A percentile compares a stretch with the other conserved stretches of the same genome.
phyloP scores from a whole-genome alignment of 2,888 invertebrate species.

The Trissoscelio sp. region DNA sequence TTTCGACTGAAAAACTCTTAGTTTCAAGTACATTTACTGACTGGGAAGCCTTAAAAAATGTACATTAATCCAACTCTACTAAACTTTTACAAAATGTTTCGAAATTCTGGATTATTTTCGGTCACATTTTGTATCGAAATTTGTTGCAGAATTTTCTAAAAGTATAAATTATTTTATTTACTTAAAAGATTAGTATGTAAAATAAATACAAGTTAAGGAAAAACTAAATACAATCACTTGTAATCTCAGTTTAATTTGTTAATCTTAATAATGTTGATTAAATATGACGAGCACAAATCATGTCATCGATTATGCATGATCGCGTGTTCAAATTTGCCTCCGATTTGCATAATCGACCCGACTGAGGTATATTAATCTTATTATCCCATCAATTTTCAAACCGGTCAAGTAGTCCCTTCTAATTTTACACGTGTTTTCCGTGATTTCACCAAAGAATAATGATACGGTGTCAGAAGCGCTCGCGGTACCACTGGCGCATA shows the following conservation, averaged over 20 bases:
- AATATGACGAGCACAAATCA: conserved; percentile 48
- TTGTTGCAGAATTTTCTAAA: too few relatives aligned
- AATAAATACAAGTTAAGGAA: too few relatives aligned
- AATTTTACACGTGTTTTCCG: conserved; percentile 49
- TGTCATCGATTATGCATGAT: conserved; percentile 50
- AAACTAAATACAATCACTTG: too few relatives aligned
- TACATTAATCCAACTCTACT: too few relatives aligned
- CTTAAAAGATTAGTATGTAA: too few relatives aligned
- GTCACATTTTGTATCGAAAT: too few relatives aligned
- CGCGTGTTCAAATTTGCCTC: conserved; percentile 48
- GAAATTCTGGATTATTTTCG: too few relatives aligned
- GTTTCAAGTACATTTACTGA: too few relatives aligned
- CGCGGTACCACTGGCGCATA: neutral
- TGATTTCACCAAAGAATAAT: conserved; percentile 32
- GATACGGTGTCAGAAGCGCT: conserved; percentile 1
- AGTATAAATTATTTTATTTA: too few relatives aligned
- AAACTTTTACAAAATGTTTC: too few relatives aligned
- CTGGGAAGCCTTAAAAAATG: too few relatives aligned
- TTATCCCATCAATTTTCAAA: conserved; percentile 56
- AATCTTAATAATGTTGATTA: conserved; percentile 29
- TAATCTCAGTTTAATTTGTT: neutral
- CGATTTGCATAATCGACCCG: conserved; percentile 61
- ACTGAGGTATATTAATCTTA: conserved; percentile 56
- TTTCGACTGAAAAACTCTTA: too few relatives aligned
- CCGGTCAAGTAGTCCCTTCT: conserved; percentile 38